Conservation (phyloP, 2,888 invertebrate genomes). For the Hydrotaea diabolus region DNA sequence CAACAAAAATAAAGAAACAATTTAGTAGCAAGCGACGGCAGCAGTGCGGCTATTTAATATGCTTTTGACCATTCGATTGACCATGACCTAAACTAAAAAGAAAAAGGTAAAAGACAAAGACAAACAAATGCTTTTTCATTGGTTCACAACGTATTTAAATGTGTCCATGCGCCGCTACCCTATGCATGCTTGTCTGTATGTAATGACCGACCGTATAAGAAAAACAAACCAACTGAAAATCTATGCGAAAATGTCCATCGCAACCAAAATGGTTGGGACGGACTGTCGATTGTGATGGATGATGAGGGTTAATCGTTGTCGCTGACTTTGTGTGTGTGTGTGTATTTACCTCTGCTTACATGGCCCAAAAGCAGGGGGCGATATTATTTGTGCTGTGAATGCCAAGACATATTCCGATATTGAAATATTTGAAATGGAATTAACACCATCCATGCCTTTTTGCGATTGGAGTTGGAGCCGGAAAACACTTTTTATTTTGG, state of each 20-base stretch:
- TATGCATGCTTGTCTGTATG: slow-evolving; percentile 37
- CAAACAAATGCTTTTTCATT: not conserved
- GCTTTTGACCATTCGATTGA: slow-evolving; percentile 64
- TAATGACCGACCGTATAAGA: slow-evolving; percentile 36
- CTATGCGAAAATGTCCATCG: not conserved
- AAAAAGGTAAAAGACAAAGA: not conserved
- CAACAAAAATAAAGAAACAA: slow-evolving; percentile 19
- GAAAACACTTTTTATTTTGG: no score
- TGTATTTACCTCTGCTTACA: not conserved
- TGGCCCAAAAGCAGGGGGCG: not conserved
- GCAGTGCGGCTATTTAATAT: slow-evolving; percentile 42
- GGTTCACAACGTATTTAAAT: slow-evolving; percentile 27
- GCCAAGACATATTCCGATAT: not conserved
- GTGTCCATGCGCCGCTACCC: slow-evolving; percentile 21
- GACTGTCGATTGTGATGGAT: not conserved
- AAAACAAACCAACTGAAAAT: not conserved
- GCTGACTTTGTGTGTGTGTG: not conserved
- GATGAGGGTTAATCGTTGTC: no score
- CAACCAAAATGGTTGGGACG: not conserved
- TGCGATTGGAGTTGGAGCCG: no score
- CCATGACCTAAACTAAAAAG: slow-evolving; percentile 66
- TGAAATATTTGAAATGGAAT: no score
- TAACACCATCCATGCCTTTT: no score
- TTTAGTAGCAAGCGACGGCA: slow-evolving; percentile 19
- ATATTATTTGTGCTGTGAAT: not conserved